Base-by-base conservation (phyloP, 1,140 invertebrate species). In the Temnothorax longispinosus region DNA sequence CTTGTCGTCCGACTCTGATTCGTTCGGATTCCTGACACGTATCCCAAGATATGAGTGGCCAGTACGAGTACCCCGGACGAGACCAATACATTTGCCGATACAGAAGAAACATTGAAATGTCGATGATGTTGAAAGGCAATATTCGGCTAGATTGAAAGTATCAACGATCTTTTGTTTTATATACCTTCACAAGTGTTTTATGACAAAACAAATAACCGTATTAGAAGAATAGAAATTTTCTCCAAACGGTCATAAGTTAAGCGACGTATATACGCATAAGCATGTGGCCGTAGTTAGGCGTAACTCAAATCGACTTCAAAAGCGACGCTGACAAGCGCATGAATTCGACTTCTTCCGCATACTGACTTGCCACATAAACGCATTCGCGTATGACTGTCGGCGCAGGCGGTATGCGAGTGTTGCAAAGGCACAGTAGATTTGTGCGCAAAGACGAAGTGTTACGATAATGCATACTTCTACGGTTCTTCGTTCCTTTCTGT, bases 321-420 rank as follows among this genome's bases (percentile, higher is more conserved):
- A 67, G 84, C 44, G 60, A 81, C 64, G 77, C 88, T 86, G 88
- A 89, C 88, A 78, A 54, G 85, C 38, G 56, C 86, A 87, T 86
- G 88, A 81, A 89, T 84, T 90, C 85, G 89, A 89, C 78, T 80
- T 87, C 88, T 74, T 87, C 62, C 85, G 89, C 67, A 78, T 76
- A 67, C 88, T 87, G 69, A 62, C 69, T 75, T 50, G 69, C 69
- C 27, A 60, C 41, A 35, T 84, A 84, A 84, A 74, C 27, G 69
- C 52, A 81, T 81, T 71, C 15, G 38, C 44, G 10, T 69, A 54
- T 10, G 44, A 84, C 54, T 84, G 80, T 75, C 54, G 80, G 54
- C 38, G 5, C 5, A 54, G 18, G 27, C 27, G 69, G 54, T 74
- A 84, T 75, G 80, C 41, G 41, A 32, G 69, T 60, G 32, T 84